Evolutionary conservation across 2,797 vertebrate genomes (phyloP).

Genomic region (Gila robusta): DNA sequence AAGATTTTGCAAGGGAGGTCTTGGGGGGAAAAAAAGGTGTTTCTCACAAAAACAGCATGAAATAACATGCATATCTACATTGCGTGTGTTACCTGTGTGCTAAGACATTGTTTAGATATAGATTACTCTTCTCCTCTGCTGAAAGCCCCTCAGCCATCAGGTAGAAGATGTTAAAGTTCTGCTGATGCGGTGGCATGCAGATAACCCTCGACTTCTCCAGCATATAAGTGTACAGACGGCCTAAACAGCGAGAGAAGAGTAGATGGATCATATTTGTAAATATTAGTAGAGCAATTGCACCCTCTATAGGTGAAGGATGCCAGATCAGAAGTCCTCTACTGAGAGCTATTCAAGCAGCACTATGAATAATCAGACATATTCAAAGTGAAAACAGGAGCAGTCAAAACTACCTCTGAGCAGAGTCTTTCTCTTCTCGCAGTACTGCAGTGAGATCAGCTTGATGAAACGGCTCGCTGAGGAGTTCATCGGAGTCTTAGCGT

Average conservation of each 20-base stretch:
- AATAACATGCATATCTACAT: background rate
- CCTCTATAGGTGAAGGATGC: slow-evolving; percentile 69
- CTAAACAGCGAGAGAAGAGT: slow-evolving; percentile 68
- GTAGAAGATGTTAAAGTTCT: slow-evolving; percentile 91
- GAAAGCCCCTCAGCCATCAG: slow-evolving; percentile 90
- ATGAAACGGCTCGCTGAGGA: slow-evolving; percentile 90
- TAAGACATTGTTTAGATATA: slow-evolving; percentile 85
- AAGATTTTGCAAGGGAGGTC: background rate
- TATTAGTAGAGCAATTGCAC: slow-evolving; percentile 63
- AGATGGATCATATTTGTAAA: background rate
- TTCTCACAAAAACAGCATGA: background rate
- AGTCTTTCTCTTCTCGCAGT: slow-evolving; percentile 85
- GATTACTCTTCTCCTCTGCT: slow-evolving; percentile 85
- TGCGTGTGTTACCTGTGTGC: slow-evolving; percentile 82
- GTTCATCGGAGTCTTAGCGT: slow-evolving; percentile 89
- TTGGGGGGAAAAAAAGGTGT: background rate
- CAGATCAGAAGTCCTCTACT: background rate
- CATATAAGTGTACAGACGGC: slow-evolving; percentile 88
- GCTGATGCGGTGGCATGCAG: slow-evolving; percentile 81
- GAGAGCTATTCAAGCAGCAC: background rate
- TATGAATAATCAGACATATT: background rate
- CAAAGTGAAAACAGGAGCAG: background rate
- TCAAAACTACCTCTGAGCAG: slow-evolving; percentile 82
- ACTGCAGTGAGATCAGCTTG: slow-evolving; percentile 89
- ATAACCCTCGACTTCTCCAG: slow-evolving; percentile 91